These are phyloP conservation scores for Capromys pilorides DNA, from an alignment of 2,797 vertebrate species.

Conservation along the genomic window DNA sequence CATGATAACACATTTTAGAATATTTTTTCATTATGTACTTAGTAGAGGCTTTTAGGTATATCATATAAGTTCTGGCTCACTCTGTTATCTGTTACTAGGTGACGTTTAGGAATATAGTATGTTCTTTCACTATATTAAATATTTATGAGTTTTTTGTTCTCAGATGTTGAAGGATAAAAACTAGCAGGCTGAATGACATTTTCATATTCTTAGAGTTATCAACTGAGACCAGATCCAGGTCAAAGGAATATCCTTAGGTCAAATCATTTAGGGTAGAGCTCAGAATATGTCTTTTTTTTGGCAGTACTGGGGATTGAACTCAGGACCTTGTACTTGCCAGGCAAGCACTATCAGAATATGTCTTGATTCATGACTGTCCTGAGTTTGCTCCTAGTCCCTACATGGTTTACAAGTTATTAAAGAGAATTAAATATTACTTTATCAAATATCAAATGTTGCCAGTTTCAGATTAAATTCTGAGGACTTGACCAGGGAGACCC, in stretches of 20 bases:
- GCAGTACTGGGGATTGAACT: too few species aligned
- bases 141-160: slow-evolving; percentile 26
- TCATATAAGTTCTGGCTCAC: slow-evolving; percentile 3
- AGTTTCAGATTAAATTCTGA: slow-evolving; percentile 40
- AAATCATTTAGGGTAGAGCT: not conserved
- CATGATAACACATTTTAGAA: slow-evolving; percentile 43
- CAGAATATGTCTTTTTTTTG: not conserved
- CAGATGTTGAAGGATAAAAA: not conserved
- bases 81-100: not conserved
- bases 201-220: slow-evolving; percentile 21
- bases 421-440: slow-evolving; percentile 13
- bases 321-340: too few species aligned
- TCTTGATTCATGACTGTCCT: not conserved
- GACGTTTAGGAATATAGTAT: slow-evolving; percentile 34
- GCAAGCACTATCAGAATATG: slow-evolving; percentile 7
- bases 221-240: not conserved
- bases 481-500: not conserved
- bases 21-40: slow-evolving; percentile 18
- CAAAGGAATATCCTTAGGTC: not conserved
- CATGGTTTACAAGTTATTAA: slow-evolving; percentile 41
- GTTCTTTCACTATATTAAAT: slow-evolving; percentile 25
- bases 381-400: not conserved
- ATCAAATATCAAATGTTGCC: not conserved
- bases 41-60: not conserved
- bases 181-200: slow-evolving; percentile 20